A percentile compares a stretch with the other conserved stretches of the same genome.
phyloP scores from a whole-genome alignment of 2,797 vertebrate genomes.

The Chloroceryle amazona region DNA sequence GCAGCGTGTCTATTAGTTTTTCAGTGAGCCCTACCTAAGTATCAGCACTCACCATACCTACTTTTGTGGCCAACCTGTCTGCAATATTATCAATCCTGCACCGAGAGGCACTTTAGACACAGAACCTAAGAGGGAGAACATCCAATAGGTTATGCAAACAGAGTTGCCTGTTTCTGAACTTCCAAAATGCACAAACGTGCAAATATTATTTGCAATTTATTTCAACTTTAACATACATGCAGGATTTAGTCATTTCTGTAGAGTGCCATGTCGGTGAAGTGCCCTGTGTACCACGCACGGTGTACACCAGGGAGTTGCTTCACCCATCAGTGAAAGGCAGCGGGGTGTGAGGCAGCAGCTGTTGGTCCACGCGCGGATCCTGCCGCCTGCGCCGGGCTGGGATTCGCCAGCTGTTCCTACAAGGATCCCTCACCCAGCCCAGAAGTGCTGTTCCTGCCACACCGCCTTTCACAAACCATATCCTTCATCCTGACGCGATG shows the following conservation, averaged over 20 bases:
- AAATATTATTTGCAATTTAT: constrained; percentile 16
- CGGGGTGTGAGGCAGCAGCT: background rate
- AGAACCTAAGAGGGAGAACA: background rate
- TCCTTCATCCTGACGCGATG: background rate
- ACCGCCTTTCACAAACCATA: background rate
- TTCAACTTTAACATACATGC: background rate
- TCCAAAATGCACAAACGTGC: background rate
- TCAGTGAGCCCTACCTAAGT: background rate
- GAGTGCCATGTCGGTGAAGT: background rate
- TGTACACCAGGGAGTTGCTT: background rate
- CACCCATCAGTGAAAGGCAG: background rate
- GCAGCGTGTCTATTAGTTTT: background rate
- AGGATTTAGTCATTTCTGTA: background rate
- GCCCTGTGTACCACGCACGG: fast-evolving
- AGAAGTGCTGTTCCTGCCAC: background rate
- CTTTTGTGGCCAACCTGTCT: background rate
- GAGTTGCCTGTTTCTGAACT: constrained; percentile 12
- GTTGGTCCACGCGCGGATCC: background rate
- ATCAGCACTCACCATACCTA: background rate
- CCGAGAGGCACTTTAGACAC: background rate
- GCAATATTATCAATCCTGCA: background rate
- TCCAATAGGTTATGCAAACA: constrained; percentile 8
- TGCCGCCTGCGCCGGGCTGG: background rate
- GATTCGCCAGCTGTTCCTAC: background rate
- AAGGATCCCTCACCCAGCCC: background rate